Percentiles rank a stretch among this genome's conserved stretches.
Evolutionary conservation across 2,113 vertebrate species (phyloP).

Genomic region (Gambusia holbrooki): DNA sequence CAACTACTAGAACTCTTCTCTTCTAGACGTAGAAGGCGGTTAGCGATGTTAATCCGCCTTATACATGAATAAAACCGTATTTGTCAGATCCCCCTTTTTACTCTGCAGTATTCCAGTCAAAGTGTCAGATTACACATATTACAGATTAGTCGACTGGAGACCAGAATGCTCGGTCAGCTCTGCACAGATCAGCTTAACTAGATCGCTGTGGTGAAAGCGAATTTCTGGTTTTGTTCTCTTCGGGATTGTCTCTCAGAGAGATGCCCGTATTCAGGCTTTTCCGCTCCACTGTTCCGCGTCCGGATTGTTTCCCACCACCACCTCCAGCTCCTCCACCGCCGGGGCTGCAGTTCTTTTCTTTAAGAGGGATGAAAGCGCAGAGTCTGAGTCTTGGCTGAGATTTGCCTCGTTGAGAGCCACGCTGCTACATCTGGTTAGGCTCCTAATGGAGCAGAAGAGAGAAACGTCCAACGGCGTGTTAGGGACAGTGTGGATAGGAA

Average conservation of each 20-base stretch:
- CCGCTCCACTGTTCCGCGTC: constrained; percentile 31
- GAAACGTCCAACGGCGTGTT: too few species aligned
- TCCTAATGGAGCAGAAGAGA: constrained; percentile 29
- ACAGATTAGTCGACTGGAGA: not conserved
- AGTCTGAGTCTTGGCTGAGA: constrained; percentile 52
- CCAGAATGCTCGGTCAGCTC: not conserved
- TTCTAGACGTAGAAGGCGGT: not conserved
- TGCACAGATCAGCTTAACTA: constrained; percentile 37
- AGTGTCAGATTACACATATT: too few species aligned
- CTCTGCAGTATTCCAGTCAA: not conserved
- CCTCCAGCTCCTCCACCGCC: not conserved
- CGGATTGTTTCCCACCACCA: constrained; percentile 42
- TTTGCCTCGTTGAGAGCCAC: constrained; percentile 30
- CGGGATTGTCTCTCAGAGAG: constrained; percentile 49
- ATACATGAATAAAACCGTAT: not conserved
- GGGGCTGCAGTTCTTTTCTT: constrained; percentile 33
- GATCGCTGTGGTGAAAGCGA: constrained; percentile 29
- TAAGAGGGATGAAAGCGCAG: constrained; percentile 23
- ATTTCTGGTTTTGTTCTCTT: constrained; percentile 44
- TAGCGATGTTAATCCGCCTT: not conserved
- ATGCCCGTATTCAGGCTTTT: constrained; percentile 48
- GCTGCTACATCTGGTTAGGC: constrained; percentile 41
- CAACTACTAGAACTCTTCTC: not conserved
- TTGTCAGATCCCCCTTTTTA: not conserved
- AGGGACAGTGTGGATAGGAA: not conserved